Conservation (phyloP, 1,140 invertebrate genomes). For the Thrips palmi region DNA sequence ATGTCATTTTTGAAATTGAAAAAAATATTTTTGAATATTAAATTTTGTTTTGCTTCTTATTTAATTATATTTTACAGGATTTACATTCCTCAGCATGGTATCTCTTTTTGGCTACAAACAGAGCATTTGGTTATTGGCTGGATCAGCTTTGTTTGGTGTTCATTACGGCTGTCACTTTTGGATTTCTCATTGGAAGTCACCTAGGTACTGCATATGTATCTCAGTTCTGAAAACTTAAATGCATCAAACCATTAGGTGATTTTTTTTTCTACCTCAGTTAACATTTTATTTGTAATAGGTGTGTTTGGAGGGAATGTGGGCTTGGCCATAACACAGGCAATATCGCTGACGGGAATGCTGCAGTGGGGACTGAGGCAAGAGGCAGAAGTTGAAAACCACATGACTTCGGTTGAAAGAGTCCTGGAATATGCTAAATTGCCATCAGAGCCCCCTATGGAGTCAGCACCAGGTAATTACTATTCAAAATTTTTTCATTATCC, state of each 20-base stretch:
- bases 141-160: constrained; percentile 53
- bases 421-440: constrained; percentile 52
- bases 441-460: constrained; percentile 28
- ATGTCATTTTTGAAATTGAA: neutral
- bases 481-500: constrained; percentile 27
- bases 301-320: constrained; percentile 45
- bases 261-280: neutral
- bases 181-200: constrained; percentile 53
- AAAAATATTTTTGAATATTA: neutral
- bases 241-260: neutral
- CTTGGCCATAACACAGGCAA: constrained; percentile 63
- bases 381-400: constrained; percentile 48
- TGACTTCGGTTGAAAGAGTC: constrained; percentile 66
- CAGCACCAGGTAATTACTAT: constrained; percentile 22
- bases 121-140: constrained; percentile 70
- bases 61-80: constrained; percentile 21
- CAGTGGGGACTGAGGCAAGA: constrained; percentile 68
- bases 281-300: constrained; percentile 19
- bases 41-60: neutral
- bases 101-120: constrained; percentile 51
- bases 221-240: constrained; percentile 16
- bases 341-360: constrained; percentile 59
- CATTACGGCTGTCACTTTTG: constrained; percentile 49
- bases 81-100: constrained; percentile 32
- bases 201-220: too few species aligned